Evolutionary conservation across 2,113 vertebrate genomes (phyloP).

Genomic region (Forbesichthys papilliferus): DNA sequence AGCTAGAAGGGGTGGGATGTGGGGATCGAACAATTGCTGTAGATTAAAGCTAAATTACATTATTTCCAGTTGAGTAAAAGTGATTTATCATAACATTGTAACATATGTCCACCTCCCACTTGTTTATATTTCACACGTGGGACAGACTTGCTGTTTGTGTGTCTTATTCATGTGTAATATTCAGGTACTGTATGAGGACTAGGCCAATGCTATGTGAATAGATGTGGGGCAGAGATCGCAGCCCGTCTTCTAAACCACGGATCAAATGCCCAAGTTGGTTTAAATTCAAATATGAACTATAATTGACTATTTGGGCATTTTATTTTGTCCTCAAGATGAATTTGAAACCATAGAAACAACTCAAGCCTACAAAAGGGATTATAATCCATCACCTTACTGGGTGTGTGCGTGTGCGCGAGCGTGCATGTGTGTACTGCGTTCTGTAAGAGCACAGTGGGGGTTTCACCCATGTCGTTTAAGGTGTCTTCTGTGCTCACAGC

Average conservation of each 20-base stretch:
- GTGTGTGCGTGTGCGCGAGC: neutral
- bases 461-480: constrained; percentile 26
- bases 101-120: too few relatives aligned
- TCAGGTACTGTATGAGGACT: too few relatives aligned
- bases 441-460: constrained; percentile 22
- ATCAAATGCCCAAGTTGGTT: neutral
- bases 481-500: constrained; percentile 39
- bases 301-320: neutral
- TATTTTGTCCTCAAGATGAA: neutral
- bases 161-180: too few relatives aligned
- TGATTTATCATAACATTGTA: too few relatives aligned
- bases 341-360: constrained; percentile 17
- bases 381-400: neutral
- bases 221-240: too few relatives aligned
- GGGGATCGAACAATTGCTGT: too few relatives aligned
- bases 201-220: too few relatives aligned
- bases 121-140: too few relatives aligned
- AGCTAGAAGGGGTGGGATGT: too few relatives aligned
- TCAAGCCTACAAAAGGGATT: neutral
- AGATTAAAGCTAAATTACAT: too few relatives aligned
- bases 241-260: neutral
- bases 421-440: neutral
- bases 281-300: neutral
- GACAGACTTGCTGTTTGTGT: too few relatives aligned
- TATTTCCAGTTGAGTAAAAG: too few relatives aligned